Conservation (phyloP, 2,888 invertebrate species). For the Chromoteleia sp. region DNA sequence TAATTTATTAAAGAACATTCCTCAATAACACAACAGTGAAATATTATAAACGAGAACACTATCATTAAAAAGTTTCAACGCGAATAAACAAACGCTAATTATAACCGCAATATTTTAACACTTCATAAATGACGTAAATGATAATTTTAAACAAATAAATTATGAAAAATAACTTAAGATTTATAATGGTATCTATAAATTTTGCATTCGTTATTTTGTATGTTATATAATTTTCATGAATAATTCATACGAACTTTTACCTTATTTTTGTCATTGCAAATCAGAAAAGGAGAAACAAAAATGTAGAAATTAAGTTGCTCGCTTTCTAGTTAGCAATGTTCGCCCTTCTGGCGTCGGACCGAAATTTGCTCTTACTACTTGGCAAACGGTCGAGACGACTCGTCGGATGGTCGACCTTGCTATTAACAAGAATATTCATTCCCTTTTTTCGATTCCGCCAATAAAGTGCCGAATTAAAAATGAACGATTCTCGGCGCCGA, state of each 20-base stretch:
- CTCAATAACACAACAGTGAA: neutral
- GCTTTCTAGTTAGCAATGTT: slow-evolving; percentile 19
- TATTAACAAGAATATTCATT: slow-evolving; percentile 73
- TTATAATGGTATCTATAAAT: too few species aligned
- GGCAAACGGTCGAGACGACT: slow-evolving; percentile 76
- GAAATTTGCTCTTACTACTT: slow-evolving; percentile 73
- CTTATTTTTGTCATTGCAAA: neutral
- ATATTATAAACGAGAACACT: neutral
- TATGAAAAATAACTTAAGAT: too few species aligned
- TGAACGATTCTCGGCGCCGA: too few species aligned
- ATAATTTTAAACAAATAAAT: too few species aligned
- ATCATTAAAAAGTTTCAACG: neutral
- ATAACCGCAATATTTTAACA: too few species aligned
- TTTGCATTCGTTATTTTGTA: too few species aligned
- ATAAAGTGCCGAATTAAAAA: slow-evolving; percentile 3
- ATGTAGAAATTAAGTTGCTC: slow-evolving; percentile 14
- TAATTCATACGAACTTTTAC: neutral
- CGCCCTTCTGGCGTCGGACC: slow-evolving; percentile 66
- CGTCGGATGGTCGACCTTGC: slow-evolving; percentile 77
- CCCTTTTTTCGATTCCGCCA: slow-evolving; percentile 64
- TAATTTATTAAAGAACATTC: slow-evolving; percentile 29
- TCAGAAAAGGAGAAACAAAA: neutral
- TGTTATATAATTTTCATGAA: too few species aligned
- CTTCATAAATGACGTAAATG: too few species aligned
- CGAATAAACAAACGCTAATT: neutral